Conservation (phyloP, 2,888 invertebrate genomes). For the Megalurothrips usitatus region DNA sequence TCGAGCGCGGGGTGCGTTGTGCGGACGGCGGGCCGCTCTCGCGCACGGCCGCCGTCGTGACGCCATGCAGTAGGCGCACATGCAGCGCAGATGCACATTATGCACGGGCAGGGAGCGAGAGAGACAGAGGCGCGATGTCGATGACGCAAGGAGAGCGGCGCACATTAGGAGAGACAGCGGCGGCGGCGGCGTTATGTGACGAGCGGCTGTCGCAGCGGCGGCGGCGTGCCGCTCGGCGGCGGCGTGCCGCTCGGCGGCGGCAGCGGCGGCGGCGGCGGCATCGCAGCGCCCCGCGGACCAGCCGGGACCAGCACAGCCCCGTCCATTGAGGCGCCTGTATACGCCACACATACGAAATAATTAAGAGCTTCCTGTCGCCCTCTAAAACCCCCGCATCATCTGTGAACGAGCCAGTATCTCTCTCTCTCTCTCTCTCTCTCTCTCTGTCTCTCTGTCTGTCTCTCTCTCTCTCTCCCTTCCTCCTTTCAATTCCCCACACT, state of each 20-base stretch:
- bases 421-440: neutral
- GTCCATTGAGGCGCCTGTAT: neutral
- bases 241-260: neutral
- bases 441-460: neutral
- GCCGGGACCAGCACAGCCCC: neutral
- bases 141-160: too few species aligned
- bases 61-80: too few species aligned
- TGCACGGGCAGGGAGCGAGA: too few species aligned
- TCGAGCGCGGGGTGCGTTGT: too few species aligned
- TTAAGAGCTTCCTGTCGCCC: slow-evolving; percentile 14
- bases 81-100: too few species aligned
- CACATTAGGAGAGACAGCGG: neutral
- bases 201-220: neutral
- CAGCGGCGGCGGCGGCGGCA: neutral
- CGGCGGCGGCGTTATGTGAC: neutral
- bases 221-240: neutral
- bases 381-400: too few species aligned
- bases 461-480: neutral
- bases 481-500: neutral
- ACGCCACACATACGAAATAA: slow-evolving; percentile 4
- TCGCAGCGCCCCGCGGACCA: neutral
- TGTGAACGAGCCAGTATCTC: neutral
- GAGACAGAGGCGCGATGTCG: too few species aligned
- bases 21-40: too few species aligned
- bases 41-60: too few species aligned